These are phyloP conservation scores for Watsonalla binaria DNA, from an alignment of 2,888 invertebrate genomes.

Conservation along the genomic window DNA sequence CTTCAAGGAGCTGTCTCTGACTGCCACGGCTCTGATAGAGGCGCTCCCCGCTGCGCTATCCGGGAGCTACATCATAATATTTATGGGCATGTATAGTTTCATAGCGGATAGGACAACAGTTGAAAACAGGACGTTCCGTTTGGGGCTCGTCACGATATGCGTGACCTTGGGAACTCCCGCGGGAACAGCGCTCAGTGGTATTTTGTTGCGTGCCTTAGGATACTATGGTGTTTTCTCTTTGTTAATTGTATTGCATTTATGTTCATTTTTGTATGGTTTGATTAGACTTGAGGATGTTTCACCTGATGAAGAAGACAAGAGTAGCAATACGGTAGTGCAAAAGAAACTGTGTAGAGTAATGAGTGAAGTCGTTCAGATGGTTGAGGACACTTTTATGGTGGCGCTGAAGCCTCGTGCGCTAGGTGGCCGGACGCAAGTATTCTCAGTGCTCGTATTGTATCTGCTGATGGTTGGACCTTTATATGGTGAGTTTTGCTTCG, in stretches of 20 bases:
- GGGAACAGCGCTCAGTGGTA: constrained; percentile 75
- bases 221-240: constrained; percentile 70
- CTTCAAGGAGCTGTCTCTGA: constrained; percentile 72
- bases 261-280: constrained; percentile 58
- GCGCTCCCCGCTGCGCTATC: constrained; percentile 79
- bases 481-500: constrained; percentile 54
- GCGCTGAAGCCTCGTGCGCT: constrained; percentile 49
- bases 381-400: constrained; percentile 63
- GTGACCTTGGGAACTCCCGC: constrained; percentile 72
- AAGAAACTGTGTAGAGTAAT: constrained; percentile 33
- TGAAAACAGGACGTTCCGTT: constrained; percentile 80
- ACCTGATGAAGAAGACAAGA: constrained; percentile 20
- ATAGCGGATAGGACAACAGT: constrained; percentile 79
- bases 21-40: constrained; percentile 74
- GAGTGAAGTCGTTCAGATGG: constrained; percentile 51
- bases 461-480: constrained; percentile 71
- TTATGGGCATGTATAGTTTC: constrained; percentile 81
- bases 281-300: constrained; percentile 60
- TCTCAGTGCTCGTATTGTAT: constrained; percentile 58
- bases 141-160: constrained; percentile 80
- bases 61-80: constrained; percentile 79
- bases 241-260: constrained; percentile 45
- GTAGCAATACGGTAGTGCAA: constrained; percentile 9
- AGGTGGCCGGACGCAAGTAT: constrained; percentile 54
- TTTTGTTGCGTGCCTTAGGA: constrained; percentile 60